A percentile compares a stretch with the other conserved stretches of the same genome.
phyloP scores from a whole-genome alignment of 2,888 invertebrate species.

The Helicoverpa assulta region DNA sequence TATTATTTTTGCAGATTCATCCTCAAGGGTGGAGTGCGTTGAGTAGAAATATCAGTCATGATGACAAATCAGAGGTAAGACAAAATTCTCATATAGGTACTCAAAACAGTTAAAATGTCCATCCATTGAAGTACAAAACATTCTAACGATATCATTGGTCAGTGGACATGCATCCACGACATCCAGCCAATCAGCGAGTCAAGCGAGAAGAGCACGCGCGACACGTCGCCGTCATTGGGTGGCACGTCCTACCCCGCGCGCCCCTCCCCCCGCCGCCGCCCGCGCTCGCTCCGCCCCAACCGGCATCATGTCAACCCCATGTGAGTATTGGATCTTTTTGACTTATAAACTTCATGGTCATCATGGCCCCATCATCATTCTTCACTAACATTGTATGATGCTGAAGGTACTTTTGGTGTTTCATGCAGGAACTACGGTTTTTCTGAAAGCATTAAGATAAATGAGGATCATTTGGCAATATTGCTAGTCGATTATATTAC shows the following conservation, averaged over 20 bases:
- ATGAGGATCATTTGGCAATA: too few relatives aligned
- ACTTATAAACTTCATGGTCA: background rate
- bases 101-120: too few relatives aligned
- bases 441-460: too few relatives aligned
- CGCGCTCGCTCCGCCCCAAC: constrained; percentile 63
- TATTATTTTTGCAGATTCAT: constrained; percentile 92
- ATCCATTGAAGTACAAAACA: too few relatives aligned
- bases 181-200: constrained; percentile 92
- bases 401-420: background rate
- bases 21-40: constrained; percentile 97
- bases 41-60: constrained; percentile 96
- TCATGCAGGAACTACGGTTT: too few relatives aligned
- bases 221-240: constrained; percentile 59
- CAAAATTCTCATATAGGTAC: too few relatives aligned
- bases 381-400: constrained; percentile 7
- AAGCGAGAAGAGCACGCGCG: constrained; percentile 72
- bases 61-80: constrained; percentile 95
- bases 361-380: background rate
- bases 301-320: constrained; percentile 48
- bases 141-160: constrained; percentile 34
- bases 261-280: constrained; percentile 56
- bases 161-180: constrained; percentile 98
- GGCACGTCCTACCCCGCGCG: constrained; percentile 44
- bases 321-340: constrained; percentile 44
- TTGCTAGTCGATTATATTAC: too few relatives aligned